Evolutionary conservation across 2,797 vertebrate genomes (phyloP).

Genomic region (Rhabdophis nuchalis): DNA sequence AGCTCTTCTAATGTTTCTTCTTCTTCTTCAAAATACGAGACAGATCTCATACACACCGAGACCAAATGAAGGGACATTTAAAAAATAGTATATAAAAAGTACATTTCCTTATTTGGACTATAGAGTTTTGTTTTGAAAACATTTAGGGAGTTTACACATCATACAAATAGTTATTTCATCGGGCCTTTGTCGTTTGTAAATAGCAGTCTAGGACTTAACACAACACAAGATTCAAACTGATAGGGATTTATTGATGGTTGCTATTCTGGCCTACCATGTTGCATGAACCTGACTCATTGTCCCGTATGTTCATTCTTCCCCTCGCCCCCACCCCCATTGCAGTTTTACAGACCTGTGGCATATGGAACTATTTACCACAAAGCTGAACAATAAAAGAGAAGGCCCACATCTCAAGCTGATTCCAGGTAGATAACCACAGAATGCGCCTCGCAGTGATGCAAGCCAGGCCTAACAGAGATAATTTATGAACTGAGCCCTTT

Average conservation of each 20-base stretch:
- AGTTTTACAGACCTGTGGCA: neutral
- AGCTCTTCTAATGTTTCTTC: neutral
- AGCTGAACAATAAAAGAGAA: neutral
- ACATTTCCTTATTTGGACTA: neutral
- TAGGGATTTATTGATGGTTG: neutral
- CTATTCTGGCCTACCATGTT: neutral
- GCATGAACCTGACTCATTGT: neutral
- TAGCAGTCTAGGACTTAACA: neutral
- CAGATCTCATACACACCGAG: neutral
- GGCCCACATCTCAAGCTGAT: neutral
- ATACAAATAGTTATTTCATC: neutral
- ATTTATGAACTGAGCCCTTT: constrained; percentile 16
- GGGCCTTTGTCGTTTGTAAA: neutral
- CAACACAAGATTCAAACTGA: neutral
- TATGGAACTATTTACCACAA: constrained; percentile 20
- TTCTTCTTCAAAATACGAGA: neutral
- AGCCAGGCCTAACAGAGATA: neutral
- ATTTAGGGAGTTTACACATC: neutral
- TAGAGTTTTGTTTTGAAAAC: neutral
- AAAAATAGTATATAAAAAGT: neutral
- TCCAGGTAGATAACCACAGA: neutral
- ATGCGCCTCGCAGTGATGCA: neutral
- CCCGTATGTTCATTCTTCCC: neutral
- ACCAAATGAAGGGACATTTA: neutral
- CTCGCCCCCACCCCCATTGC: neutral